Percentiles rank a stretch among this genome's conserved stretches.
Conservation (phyloP, 2,797 vertebrate species). For the Serranus cabrilla region DNA sequence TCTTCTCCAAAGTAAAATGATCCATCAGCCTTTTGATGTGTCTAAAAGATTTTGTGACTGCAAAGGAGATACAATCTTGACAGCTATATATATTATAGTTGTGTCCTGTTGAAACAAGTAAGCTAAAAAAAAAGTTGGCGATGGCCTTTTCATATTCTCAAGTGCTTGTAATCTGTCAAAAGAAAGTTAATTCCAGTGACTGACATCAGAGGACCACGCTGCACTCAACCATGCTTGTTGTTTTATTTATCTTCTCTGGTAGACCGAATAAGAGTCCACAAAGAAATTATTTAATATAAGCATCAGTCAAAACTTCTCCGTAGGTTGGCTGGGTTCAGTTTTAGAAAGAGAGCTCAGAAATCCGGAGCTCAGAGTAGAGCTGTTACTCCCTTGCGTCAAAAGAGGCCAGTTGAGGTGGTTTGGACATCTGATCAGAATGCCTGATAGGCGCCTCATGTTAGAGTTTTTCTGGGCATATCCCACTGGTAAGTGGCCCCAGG, state of each 20-base stretch:
- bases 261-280: background rate
- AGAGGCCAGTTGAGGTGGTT: no score
- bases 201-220: conserved; percentile 1
- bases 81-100: background rate
- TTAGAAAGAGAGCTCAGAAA: no score
- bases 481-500: no score
- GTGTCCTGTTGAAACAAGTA: conserved; percentile 2
- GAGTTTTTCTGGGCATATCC: no score
- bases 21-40: conserved; percentile 6
- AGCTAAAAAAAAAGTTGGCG: background rate
- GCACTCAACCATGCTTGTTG: conserved; percentile 9
- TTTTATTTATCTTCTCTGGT: conserved; percentile 35
- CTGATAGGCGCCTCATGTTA: no score
- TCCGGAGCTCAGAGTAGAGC: no score
- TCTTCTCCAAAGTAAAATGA: background rate
- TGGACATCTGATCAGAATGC: no score
- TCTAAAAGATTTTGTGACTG: background rate
- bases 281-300: conserved; percentile 1
- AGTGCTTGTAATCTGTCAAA: conserved; percentile 23
- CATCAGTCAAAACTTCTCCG: background rate
- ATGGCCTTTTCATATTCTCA: conserved; percentile 13
- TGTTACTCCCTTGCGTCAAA: no score
- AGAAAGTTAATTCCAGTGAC: conserved; percentile 8
- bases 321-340: no score
- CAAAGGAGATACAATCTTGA: background rate